These are phyloP conservation scores for Troglohyphantes excavatus DNA, from an alignment of 2,888 invertebrate genomes.

Conservation along the genomic window DNA sequence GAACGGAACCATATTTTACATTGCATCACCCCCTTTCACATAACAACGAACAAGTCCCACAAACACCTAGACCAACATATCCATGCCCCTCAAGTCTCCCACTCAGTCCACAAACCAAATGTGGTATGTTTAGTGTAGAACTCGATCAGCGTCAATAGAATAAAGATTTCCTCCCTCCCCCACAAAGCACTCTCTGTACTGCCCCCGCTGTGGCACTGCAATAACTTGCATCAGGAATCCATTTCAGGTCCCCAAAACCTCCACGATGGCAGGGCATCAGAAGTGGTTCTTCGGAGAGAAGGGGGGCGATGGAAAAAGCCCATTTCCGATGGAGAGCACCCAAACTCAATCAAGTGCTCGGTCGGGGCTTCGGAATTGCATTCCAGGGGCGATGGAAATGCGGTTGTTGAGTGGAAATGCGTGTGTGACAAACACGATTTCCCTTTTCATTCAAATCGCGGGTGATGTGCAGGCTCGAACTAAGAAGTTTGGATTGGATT, in stretches of 20 bases:
- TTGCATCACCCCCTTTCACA: no score
- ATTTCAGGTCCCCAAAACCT: no score
- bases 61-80: no score
- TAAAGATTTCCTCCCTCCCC: slow-evolving; percentile 27
- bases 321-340: slow-evolving; percentile 59
- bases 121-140: slow-evolving; percentile 20
- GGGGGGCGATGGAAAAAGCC: slow-evolving; percentile 24
- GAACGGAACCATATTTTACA: no score
- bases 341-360: slow-evolving; percentile 67
- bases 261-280: no score
- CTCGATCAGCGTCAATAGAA: slow-evolving; percentile 38
- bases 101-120: slow-evolving; percentile 15
- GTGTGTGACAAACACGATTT: slow-evolving; percentile 52
- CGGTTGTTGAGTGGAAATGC: slow-evolving; percentile 37
- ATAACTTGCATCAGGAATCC: neutral
- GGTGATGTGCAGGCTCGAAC: slow-evolving; percentile 3
- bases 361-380: slow-evolving; percentile 66
- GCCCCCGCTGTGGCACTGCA: neutral
- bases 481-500: slow-evolving; percentile 14
- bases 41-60: no score
- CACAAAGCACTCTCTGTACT: slow-evolving; percentile 42
- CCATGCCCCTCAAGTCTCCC: no score
- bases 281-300: neutral
- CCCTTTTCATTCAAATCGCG: slow-evolving; percentile 52
- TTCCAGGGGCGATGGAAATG: slow-evolving; percentile 60